Base-by-base conservation (phyloP, 37 sponge, comb jelly and placozoan species). In the Haliclona indistincta region DNA sequence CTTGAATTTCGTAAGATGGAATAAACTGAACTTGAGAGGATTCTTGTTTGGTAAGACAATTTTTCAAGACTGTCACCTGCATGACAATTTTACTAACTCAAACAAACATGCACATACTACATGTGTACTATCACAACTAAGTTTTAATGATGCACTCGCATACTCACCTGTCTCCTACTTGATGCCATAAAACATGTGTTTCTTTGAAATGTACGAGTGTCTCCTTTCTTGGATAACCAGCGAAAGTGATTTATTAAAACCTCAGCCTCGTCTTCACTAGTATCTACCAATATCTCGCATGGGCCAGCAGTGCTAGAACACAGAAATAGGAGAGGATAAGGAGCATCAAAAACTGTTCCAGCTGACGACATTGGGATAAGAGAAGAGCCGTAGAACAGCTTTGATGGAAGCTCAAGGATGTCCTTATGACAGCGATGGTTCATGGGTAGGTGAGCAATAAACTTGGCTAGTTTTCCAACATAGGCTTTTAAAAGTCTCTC, bases 361-460 rank as follows among this genome's bases (percentile, higher is more conserved):
- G 44, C 33, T 3, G 11, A 13, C 10, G 28, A 20, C 22, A 39
- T 67, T 5, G 74, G 10, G 30, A 58, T 26, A 5, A 91, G 75
- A 28, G 79, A 63, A 4, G 92, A 86, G 28, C 60, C 58, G 30
- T 86, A 91, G 52, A 85, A 91, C 1, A 91, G 79, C 23, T 77
- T 43, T 25, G 92, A 91, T 19, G 87, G 68, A 15, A 86, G 80
- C 70, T 56, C 66, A 6, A 91, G 64, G 3, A 91, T 72, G 1
- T 63, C 74, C 37, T 30, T 52, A 42, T 86, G 87, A 70, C 87
- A 79, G 33, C 87, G 78, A 34, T 91, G 82, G 63, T 91, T 91
- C 30, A 58, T 74, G 22, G 68, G 39, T 23, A 91, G 78, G 1
- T 44, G 8, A 23, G 62, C 74, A 55, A 38, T 56, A n/a, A n/a